A percentile compares a stretch with the other conserved stretches of the same genome.
phyloP scores from a whole-genome alignment of 2,888 invertebrate species.

The Euspilapteryx auroguttella region DNA sequence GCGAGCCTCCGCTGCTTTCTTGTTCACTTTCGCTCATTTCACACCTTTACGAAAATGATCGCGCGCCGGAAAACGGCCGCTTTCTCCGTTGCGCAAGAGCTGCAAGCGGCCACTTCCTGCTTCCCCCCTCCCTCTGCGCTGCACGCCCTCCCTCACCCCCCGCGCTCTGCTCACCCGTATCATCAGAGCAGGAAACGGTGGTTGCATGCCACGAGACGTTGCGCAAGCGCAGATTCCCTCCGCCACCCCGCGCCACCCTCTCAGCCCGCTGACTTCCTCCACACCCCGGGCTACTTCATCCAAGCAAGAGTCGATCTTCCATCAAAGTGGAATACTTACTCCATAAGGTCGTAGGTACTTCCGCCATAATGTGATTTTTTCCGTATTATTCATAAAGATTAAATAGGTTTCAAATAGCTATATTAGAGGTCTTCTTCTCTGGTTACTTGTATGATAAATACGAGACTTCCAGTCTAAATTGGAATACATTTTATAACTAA shows the following conservation, averaged over 20 bases:
- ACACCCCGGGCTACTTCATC: too few relatives aligned
- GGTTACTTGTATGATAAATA: too few relatives aligned
- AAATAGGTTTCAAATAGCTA: too few relatives aligned
- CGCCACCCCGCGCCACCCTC: slow-evolving; percentile 5
- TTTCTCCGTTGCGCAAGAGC: slow-evolving; percentile 52
- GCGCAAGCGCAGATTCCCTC: slow-evolving; percentile 36
- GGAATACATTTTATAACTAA: too few relatives aligned
- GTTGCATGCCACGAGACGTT: slow-evolving; percentile 22
- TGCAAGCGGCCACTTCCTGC: slow-evolving; percentile 39
- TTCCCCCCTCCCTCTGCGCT: slow-evolving; percentile 12
- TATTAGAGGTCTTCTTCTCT: too few relatives aligned
- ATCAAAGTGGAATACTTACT: too few relatives aligned
- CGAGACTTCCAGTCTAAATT: too few relatives aligned
- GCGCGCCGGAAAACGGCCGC: slow-evolving; percentile 46
- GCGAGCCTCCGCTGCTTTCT: slow-evolving; percentile 24
- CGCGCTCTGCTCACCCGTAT: slow-evolving; percentile 46
- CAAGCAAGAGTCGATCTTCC: too few relatives aligned
- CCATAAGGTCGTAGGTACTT: too few relatives aligned
- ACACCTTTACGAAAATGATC: slow-evolving; percentile 57
- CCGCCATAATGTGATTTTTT: too few relatives aligned
- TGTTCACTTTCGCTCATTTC: slow-evolving; percentile 54
- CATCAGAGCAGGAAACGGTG: slow-evolving; percentile 47
- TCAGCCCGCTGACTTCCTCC: background rate
- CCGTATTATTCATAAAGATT: too few relatives aligned
- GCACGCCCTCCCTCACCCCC: slow-evolving; percentile 6